Evolutionary conservation across 1,140 invertebrate genomes (phyloP).

Genomic region (Drosophila ambigua): DNA sequence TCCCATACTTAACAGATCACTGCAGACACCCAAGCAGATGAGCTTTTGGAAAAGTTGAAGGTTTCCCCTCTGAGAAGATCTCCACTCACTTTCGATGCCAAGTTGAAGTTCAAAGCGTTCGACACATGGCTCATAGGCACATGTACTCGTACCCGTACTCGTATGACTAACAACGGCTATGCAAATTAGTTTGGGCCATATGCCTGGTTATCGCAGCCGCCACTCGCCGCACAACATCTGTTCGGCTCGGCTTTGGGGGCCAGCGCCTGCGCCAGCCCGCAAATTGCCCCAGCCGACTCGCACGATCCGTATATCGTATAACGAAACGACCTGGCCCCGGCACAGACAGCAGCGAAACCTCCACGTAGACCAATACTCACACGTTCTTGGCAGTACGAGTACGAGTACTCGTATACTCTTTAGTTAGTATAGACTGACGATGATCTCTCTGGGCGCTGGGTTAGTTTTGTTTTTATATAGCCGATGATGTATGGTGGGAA

Average conservation of each 20-base stretch:
- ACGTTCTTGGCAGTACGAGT: not conserved
- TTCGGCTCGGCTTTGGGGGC: constrained; percentile 5
- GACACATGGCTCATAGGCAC: constrained; percentile 7
- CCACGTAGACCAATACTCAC: constrained; percentile 5
- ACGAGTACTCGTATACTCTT: not conserved
- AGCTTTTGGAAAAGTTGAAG: not conserved
- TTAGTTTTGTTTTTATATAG: constrained; percentile 49
- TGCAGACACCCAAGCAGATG: too few species aligned
- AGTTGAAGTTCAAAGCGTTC: constrained; percentile 44
- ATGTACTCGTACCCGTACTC: constrained; percentile 17
- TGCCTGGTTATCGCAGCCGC: constrained; percentile 38
- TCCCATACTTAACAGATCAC: too few species aligned
- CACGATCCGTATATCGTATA: constrained; percentile 13
- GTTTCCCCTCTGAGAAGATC: not conserved
- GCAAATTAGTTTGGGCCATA: constrained; percentile 51
- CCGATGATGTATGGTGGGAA: constrained; percentile 76
- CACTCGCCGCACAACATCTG: constrained; percentile 27
- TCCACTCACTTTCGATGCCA: constrained; percentile 18
- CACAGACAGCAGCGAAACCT: constrained; percentile 8
- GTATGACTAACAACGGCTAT: constrained; percentile 48
- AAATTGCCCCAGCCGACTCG: constrained; percentile 12
- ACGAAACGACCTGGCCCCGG: too few species aligned
- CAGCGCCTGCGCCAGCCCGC: constrained; percentile 4
- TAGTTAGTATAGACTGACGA: constrained; percentile 40
- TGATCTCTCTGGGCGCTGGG: constrained; percentile 25